phyloP scores from a whole-genome alignment of 2,888 invertebrate species.

The Glaucopsyche alexis region DNA sequence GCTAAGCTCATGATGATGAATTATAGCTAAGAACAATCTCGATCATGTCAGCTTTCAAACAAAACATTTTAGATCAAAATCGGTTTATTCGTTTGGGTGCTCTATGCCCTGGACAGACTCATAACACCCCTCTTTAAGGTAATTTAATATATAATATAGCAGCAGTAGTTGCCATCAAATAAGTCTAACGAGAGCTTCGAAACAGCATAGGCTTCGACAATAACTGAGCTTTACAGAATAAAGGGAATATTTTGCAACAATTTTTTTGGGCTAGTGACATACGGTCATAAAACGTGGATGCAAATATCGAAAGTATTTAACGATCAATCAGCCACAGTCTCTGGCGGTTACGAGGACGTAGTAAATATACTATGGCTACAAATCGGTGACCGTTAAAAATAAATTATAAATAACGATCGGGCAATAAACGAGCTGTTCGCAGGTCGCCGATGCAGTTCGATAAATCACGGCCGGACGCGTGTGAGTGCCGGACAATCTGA shows the following conservation, averaged over 20 bases:
- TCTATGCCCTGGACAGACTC: too few species aligned
- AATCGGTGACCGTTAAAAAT: conserved; percentile 78
- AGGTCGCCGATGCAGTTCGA: conserved; percentile 74
- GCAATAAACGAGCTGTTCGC: conserved; percentile 77
- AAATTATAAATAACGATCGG: conserved; percentile 79
- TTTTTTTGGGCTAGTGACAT: neutral
- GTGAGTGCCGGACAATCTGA: conserved; percentile 66
- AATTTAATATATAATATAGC: neutral
- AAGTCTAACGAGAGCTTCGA: neutral
- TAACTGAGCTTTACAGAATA: neutral
- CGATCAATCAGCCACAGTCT: conserved; percentile 23
- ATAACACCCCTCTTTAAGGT: too few species aligned
- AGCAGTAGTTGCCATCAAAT: neutral
- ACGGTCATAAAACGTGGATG: neutral
- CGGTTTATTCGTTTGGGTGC: too few species aligned
- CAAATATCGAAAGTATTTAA: conserved; percentile 20
- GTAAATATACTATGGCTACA: conserved; percentile 53
- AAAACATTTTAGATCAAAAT: too few species aligned
- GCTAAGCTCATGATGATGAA: too few species aligned
- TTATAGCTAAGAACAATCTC: too few species aligned
- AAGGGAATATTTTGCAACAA: neutral
- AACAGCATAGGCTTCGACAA: neutral
- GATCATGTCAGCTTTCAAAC: too few species aligned
- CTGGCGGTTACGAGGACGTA: conserved; percentile 30
- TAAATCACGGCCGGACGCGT: conserved; percentile 68